Evolutionary conservation across 2,888 invertebrate genomes (phyloP), one percentile per base, ranked within the genome.

Genomic region (Liposcelis brunnea): DNA sequence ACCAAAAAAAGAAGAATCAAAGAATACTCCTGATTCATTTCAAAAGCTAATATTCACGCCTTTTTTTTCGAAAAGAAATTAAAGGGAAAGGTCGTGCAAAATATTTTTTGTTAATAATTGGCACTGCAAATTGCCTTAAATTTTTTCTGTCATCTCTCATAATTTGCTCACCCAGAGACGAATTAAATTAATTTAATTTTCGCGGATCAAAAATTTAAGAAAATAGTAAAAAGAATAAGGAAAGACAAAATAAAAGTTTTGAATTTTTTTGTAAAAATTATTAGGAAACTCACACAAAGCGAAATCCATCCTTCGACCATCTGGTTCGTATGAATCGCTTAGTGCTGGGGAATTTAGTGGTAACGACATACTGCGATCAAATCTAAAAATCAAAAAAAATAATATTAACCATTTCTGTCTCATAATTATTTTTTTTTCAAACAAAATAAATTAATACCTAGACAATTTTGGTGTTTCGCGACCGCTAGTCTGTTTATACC

Each of bases 251-350:
- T 59, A 66, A 67, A 67, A 63, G 14, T 6, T 16, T 35, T 35
- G 33, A 50, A 49, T 46, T 50, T 38, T 48, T 49, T 49, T 16
- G 35, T 45, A 47, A 37, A 10, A 46, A 50, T 50, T 49, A 48
- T 50, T 50, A 53, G 50, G 48, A 50, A 53, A 70, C 85, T 85
- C 78, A 86, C 86, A 86, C 60, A 85, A 69, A 49, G 83, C 80
- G 61, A 84, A 77, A 59, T 86, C 85, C 80, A 84, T 84, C 62
- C 81, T 79, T 53, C 82, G 70, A 53, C 70, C 61, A 45, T 10
- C 49, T 49, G 42, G 47, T 46, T 11, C 50, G 49, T 31, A 45
- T 70, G 69, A 51, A 63, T 63, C n/a, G 58, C 65, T 58, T 60
- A 65, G 65, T 42, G 49, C 66, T 60, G 64, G 61, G 37, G 66